These are phyloP conservation scores for Heteromyza rotundicornis DNA, from an alignment of 2,888 invertebrate species.

Conservation along the genomic window DNA sequence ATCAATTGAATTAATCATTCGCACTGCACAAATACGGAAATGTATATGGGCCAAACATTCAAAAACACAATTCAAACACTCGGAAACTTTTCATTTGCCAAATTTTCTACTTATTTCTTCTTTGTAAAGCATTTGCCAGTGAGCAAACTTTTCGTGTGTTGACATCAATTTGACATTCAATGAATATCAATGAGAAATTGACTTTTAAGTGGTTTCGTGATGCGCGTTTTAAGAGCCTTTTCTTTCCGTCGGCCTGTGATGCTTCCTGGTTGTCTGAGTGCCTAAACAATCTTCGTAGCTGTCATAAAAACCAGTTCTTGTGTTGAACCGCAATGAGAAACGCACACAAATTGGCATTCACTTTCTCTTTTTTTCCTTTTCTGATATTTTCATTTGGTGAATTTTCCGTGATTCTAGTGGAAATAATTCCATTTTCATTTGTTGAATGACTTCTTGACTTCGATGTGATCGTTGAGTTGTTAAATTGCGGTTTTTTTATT, in stretches of 20 bases:
- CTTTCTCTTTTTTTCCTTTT: not conserved
- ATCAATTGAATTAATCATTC: no score
- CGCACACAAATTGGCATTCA: not conserved
- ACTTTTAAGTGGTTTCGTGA: constrained; percentile 22
- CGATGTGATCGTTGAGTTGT: constrained; percentile 9
- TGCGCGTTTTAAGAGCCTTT: not conserved
- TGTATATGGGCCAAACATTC: no score
- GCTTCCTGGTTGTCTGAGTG: not conserved
- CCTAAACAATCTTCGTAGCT: not conserved
- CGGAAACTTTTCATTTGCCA: no score
- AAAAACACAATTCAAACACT: no score
- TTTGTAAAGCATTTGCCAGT: not conserved
- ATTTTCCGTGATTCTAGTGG: not conserved
- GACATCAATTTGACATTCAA: constrained; percentile 32
- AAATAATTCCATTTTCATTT: not conserved
- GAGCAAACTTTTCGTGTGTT: not conserved
- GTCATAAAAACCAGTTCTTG: not conserved
- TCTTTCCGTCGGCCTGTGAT: no score
- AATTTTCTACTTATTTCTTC: no score
- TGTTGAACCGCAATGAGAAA: not conserved
- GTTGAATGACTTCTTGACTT: not conserved
- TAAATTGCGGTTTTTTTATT: constrained; percentile 27
- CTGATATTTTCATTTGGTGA: not conserved
- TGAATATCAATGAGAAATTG: constrained; percentile 35
- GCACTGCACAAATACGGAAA: no score